Conservation (phyloP, 30 jellyfish, hydroid and myxozoan genomes). For the Aurelia sp. region DNA sequence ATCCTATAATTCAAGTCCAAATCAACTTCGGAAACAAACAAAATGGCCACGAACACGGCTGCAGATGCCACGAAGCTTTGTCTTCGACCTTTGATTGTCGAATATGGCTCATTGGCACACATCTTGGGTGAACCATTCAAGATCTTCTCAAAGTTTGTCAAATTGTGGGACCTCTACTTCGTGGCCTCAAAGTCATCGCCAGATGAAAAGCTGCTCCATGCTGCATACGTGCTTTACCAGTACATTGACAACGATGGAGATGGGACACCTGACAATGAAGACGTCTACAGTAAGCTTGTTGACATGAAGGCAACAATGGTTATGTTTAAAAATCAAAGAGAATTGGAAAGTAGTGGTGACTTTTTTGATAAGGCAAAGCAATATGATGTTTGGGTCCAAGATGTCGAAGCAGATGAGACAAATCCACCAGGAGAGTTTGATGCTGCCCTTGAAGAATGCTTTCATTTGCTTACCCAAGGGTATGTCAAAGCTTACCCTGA, state of each 20-base stretch:
- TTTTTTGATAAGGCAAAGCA: not conserved
- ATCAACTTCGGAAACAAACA: too few relatives aligned
- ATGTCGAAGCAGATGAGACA: slow-evolving; percentile 43
- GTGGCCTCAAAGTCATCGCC: slow-evolving; percentile 47
- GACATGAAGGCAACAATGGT: slow-evolving; percentile 53
- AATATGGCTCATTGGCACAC: slow-evolving; percentile 37
- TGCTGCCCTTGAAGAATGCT: slow-evolving; percentile 44
- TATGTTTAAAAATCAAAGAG: slow-evolving; percentile 29
- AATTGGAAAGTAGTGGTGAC: not conserved
- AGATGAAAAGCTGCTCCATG: slow-evolving; percentile 51
- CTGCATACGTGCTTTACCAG: slow-evolving; percentile 51
- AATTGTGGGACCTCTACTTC: slow-evolving; percentile 47
- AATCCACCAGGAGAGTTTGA: slow-evolving; percentile 12
- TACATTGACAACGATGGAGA: slow-evolving; percentile 64
- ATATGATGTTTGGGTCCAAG: slow-evolving; percentile 18
- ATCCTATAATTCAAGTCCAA: too few relatives aligned
- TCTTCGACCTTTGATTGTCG: not conserved
- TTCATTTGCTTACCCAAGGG: slow-evolving; percentile 37
- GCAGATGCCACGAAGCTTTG: too few relatives aligned
- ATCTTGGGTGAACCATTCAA: slow-evolving; percentile 45
- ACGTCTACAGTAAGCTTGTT: slow-evolving; percentile 19
- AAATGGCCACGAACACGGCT: too few relatives aligned
- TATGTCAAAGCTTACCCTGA: slow-evolving; percentile 38
- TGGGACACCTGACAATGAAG: slow-evolving; percentile 50
- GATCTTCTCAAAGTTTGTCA: slow-evolving; percentile 53